These are phyloP conservation scores for Pedetes capensis DNA, from an alignment of 2,113 vertebrate genomes.

Conservation along the genomic window DNA sequence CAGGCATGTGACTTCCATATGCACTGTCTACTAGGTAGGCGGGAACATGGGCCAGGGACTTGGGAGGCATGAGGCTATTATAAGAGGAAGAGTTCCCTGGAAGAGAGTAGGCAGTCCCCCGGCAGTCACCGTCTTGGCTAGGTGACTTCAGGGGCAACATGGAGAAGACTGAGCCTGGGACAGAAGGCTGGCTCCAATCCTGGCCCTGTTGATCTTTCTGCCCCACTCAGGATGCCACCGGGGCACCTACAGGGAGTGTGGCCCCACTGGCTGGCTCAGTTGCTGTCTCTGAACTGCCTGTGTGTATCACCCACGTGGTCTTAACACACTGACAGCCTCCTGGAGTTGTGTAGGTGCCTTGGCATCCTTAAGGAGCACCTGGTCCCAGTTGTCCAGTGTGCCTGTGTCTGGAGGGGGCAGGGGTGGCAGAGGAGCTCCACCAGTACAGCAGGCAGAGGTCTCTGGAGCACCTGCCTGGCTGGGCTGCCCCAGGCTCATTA, in stretches of 20 bases:
- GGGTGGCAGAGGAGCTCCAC: background rate
- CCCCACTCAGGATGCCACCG: background rate
- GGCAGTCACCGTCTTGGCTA: background rate
- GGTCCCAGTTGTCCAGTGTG: background rate
- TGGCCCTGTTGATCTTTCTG: background rate
- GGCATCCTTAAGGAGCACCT: background rate
- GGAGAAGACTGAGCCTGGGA: background rate
- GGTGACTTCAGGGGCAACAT: background rate
- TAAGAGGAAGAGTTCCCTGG: background rate
- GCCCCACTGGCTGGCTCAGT: background rate
- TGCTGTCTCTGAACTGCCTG: background rate
- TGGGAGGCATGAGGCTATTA: background rate
- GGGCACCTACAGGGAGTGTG: background rate
- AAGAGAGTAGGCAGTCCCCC: background rate
- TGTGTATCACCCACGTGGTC: rapidly evolving
- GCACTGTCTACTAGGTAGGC: background rate
- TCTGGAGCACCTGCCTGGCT: background rate
- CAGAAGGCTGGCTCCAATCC: background rate
- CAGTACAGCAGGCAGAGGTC: background rate
- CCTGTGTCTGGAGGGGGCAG: background rate
- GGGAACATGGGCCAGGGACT: background rate
- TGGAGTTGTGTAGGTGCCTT: background rate
- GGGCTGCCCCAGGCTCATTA: background rate
- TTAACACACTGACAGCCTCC: background rate
- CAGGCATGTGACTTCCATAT: background rate